Evolutionary conservation across 2,888 invertebrate genomes (phyloP), one percentile per base, ranked within the genome.

Genomic region (Dryomyza anilis): DNA sequence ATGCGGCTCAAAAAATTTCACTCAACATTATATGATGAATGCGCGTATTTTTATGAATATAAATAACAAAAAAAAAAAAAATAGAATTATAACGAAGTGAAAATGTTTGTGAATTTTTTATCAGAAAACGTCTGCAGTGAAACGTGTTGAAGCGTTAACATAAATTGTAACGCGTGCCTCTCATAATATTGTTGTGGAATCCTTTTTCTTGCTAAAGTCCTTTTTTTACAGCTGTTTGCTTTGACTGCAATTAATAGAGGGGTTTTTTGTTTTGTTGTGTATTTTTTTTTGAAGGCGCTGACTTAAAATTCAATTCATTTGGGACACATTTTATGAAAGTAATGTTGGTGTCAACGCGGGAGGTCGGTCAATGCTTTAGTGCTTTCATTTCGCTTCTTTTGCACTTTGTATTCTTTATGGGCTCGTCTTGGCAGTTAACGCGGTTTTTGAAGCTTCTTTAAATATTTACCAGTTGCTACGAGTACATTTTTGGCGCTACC

Each of bases 21-120:
- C n/a, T n/a, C n/a, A n/a, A n/a, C 56, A 63, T 59, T 67, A 70
- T 65, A 68, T 70, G 71, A 71, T 70, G 70, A 71, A 70, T 68
- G 70, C 66, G 70, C 69, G 69, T 66, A n/a, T n/a, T n/a, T n/a
- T n/a, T n/a, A n/a, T n/a, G n/a, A n/a, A n/a, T n/a, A n/a, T n/a
- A n/a, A n/a, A n/a, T n/a, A n/a, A n/a, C n/a, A n/a, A n/a, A n/a
- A n/a, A n/a, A n/a, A n/a, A n/a, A n/a, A n/a, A n/a, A 59, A 46
- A 65, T 21, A 63, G 14, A 53, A 56, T 5, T 33, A 21, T 21
- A 39, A 62, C 57, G 16, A 45, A 27, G 53, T 55, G 43, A 48
- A 57, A 12, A 58, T 30, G 45, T 29, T 19, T 67, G 21, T 59
- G 56, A 64, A 67, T 67, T 60, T 46, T 58, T 63, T 63, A 53